phyloP scores from a whole-genome alignment of 2,888 invertebrate species.

The Griposia aprilina region DNA sequence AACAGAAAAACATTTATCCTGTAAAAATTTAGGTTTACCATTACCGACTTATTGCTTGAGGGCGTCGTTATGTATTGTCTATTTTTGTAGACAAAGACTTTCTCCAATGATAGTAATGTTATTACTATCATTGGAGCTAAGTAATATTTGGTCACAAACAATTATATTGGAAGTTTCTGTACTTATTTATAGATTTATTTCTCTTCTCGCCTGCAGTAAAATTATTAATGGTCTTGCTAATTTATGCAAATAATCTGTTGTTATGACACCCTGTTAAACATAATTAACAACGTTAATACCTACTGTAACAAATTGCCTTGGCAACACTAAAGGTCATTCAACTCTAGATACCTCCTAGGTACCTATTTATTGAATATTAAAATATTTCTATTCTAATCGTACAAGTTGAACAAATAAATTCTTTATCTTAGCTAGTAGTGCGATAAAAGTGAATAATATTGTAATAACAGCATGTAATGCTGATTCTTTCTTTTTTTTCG shows the following conservation, averaged over 20 bases:
- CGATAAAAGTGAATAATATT: slow-evolving; percentile 6
- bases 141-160: slow-evolving; percentile 23
- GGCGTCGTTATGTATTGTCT: neutral
- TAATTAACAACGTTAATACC: slow-evolving; percentile 30
- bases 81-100: slow-evolving; percentile 31
- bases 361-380: slow-evolving; percentile 14
- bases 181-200: neutral
- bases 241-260: slow-evolving; percentile 33
- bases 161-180: neutral
- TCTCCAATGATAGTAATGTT: no score
- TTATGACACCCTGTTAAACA: slow-evolving; percentile 42
- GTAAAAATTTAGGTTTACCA: neutral
- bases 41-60: neutral
- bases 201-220: slow-evolving; percentile 2
- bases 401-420: slow-evolving; percentile 21
- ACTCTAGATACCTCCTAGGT: slow-evolving; percentile 16
- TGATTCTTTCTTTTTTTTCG: neutral
- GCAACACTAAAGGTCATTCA: slow-evolving; percentile 45
- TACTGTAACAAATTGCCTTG: slow-evolving; percentile 28
- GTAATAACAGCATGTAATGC: neutral
- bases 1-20: neutral
- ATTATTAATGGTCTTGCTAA: slow-evolving; percentile 25
- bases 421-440: slow-evolving; percentile 1
- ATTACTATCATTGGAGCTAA: slow-evolving; percentile 2
- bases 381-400: slow-evolving; percentile 34